These are phyloP conservation scores for Leptinotarsa texana DNA, from an alignment of 1,140 invertebrate species.

Conservation along the genomic window DNA sequence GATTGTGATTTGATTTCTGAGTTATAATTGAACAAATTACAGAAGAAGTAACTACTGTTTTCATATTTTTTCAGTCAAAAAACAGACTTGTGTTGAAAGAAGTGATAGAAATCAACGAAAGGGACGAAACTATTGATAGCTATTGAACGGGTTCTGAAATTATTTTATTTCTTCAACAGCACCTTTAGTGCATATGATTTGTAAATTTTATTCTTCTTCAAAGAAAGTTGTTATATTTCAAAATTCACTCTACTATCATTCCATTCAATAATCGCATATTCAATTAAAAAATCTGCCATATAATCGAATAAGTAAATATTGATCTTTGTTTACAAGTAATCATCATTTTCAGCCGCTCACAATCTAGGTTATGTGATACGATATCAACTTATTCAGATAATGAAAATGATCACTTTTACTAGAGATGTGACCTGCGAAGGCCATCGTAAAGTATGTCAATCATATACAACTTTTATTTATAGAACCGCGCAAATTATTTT, in stretches of 20 bases:
- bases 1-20: too few species aligned
- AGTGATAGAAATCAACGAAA: neutral
- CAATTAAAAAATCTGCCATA: neutral
- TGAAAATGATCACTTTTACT: conserved; percentile 41
- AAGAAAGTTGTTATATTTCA: too few species aligned
- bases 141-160: too few species aligned
- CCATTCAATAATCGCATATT: too few species aligned
- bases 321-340: conserved; percentile 1
- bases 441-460: conserved; percentile 45
- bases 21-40: too few species aligned
- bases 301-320: neutral
- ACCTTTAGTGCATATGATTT: too few species aligned
- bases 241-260: too few species aligned
- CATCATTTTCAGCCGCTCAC: conserved; percentile 5
- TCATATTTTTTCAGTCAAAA: too few species aligned
- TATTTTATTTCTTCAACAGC: too few species aligned
- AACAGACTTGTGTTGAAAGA: neutral
- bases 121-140: too few species aligned
- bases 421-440: conserved; percentile 44
- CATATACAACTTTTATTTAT: conserved; percentile 32
- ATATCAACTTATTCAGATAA: conserved; percentile 32
- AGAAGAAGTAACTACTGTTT: too few species aligned
- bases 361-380: conserved; percentile 40
- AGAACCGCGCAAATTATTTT: conserved; percentile 1
- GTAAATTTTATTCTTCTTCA: too few species aligned